These are phyloP conservation scores for Syngnathus rostellatus DNA, from an alignment of 2,797 vertebrate species.

Conservation along the genomic window DNA sequence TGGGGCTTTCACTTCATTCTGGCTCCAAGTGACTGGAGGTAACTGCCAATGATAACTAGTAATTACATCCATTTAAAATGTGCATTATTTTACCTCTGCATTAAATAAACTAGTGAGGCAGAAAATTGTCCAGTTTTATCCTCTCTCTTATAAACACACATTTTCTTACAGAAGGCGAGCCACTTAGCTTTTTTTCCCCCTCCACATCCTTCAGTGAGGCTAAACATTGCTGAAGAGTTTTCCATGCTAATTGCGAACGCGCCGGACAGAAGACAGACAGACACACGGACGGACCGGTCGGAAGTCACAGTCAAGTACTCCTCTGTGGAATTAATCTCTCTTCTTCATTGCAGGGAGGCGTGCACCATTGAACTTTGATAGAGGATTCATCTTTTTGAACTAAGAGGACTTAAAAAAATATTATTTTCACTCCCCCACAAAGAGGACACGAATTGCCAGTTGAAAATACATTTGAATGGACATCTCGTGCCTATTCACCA, in stretches of 20 bases:
- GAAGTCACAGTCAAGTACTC: constrained; percentile 36
- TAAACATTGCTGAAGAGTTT: constrained; percentile 56
- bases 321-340: constrained; percentile 54
- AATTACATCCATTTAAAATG: constrained; percentile 80
- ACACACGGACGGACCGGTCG: constrained; percentile 24
- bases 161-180: constrained; percentile 47
- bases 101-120: constrained; percentile 79
- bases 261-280: constrained; percentile 38
- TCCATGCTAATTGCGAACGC: constrained; percentile 49
- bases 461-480: constrained; percentile 62
- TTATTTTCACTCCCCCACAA: constrained; percentile 56
- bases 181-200: constrained; percentile 62
- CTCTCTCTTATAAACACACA: constrained; percentile 65
- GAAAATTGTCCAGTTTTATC: constrained; percentile 79
- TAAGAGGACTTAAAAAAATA: constrained; percentile 27
- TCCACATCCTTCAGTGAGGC: constrained; percentile 60
- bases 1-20: constrained; percentile 57
- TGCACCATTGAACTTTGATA: constrained; percentile 47
- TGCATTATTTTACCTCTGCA: constrained; percentile 75
- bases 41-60: constrained; percentile 74
- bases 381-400: constrained; percentile 56
- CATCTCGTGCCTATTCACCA: constrained; percentile 57
- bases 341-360: constrained; percentile 44
- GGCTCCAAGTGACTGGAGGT: constrained; percentile 59
- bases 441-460: constrained; percentile 60